phyloP scores from a whole-genome alignment of 2,113 vertebrate species.

The Bubo bubo region DNA sequence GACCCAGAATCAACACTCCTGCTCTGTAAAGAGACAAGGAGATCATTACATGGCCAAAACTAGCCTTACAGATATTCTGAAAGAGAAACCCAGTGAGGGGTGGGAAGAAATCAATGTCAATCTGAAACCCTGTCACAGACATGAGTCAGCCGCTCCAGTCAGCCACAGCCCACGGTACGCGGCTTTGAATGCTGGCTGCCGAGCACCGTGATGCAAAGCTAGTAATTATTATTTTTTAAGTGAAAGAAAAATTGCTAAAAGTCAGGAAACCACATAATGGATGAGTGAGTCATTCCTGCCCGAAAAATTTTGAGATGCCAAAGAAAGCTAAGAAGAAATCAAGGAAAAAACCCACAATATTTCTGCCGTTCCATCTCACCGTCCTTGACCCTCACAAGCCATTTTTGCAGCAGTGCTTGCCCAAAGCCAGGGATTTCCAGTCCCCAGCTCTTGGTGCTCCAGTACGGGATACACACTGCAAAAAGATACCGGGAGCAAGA shows the following conservation, averaged over 20 bases:
- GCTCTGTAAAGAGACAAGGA: not conserved
- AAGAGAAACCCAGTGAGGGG: not conserved
- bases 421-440: not conserved
- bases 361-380: not conserved
- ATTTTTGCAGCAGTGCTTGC: rapidly evolving
- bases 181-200: not conserved
- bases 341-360: not conserved
- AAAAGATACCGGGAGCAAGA: not conserved
- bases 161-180: not conserved
- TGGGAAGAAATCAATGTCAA: not conserved
- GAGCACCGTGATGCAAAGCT: not conserved
- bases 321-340: conserved; percentile 30
- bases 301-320: not conserved
- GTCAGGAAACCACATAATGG: conserved; percentile 52
- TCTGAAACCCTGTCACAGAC: not conserved
- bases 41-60: rapidly evolving
- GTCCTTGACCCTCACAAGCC: rapidly evolving
- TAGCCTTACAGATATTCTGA: rapidly evolving
- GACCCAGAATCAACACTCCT: not conserved
- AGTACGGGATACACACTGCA: rapidly evolving
- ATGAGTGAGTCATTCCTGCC: conserved; percentile 65
- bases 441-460: not conserved
- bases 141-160: not conserved
- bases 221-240: not conserved
- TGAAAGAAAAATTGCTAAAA: conserved; percentile 11